Base-by-base conservation (phyloP, 2,797 vertebrate species). In the Gorsachius magnificus region DNA sequence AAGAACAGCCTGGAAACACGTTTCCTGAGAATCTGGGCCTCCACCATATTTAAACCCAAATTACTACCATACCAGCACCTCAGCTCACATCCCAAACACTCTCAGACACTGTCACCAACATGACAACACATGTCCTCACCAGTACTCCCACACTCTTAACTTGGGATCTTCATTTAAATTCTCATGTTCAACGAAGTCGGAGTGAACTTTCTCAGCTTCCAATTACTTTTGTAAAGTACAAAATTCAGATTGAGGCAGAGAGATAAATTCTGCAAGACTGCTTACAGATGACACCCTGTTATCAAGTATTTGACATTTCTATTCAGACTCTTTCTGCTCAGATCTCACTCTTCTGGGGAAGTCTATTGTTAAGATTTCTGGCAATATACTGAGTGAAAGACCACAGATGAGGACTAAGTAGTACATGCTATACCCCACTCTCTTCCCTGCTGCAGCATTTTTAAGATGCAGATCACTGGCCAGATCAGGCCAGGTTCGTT, bases 171-270 rank as follows among this genome's bases (percentile, higher is more conserved):
- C 48, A 72, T 83, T 88, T 92, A 41, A 87, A 80, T 87, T 75
- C 41, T 61, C 57, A 50, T 2, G 18, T 83, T 93, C 81, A 87
- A 31, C 0, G 0, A 93, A 91, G 66, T 81, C 92, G 79, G 68
- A 79, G n/a, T 22, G 31, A 94, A 95, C 90, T 75, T 91, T 56
- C 72, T 80, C 79, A 81, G 87, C 58, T 92, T 92, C 65, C 69
- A 36, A 92, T 81, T 91, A 87, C 78, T 87, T 92, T 72, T 79
- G 64, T 45, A 8, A 74, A 81, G 71, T 29, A 94, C 13, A 77
- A 60, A 93, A 91, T 20, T 71, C 83, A 93, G 65, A 75, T 14
- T n/a, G 64, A 94, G 63, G 25, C 36, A 89, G 18, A 84, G 57
- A 70, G 1, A 35, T 0, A 36, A 83, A 91, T 83, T 50, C 61